Evolutionary conservation across 2,113 vertebrate species (phyloP), one percentile per base, ranked within the genome.

Genomic region (Thymallus thymallus): DNA sequence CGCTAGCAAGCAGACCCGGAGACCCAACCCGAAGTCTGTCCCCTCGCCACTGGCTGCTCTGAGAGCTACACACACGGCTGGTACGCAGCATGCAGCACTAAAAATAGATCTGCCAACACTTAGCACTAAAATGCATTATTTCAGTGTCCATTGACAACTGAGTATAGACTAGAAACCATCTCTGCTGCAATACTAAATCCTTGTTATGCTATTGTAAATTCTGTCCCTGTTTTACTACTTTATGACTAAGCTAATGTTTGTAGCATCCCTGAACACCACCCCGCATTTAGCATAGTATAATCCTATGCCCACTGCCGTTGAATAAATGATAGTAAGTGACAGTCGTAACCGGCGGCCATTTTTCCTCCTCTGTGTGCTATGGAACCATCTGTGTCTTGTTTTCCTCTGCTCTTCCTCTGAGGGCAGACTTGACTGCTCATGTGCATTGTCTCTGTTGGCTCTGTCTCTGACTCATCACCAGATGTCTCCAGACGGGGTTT

Each of bases 31-130:
- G 0, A 77, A 65, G 0, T 71, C 71, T 13, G 65, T 48, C 68
- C 32, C 85, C 72, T 80, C 73, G 72, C 60, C 81, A 48, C 90
- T 84, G 51, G 88, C 83, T 0, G 71, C 85, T 14, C 72, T 83
- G 5, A 93, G 89, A n/a, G 0, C 85, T 0, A 56, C 86, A 61
- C 87, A 84, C 55, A 81, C 88, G 3, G 92, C 90, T 2, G 92
- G 97, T 98, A 91, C 32, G 78, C 68, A 63, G 45, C 75, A 90
- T 22, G 89, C 75, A n/a, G 22, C 30, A 72, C 56, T 9, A 32
- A 76, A 76, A 78, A 73, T 68, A 76, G 73, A 78, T 45, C n/a
- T 20, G 12, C 13, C 30, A 71, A 9, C 75, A 55, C 51, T 79
- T 41, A 55, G 30, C 48, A 41, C 24, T 16, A 41, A n/a, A 83